phyloP scores from a whole-genome alignment of 2,797 vertebrate genomes.

The Premnoplex brunnescens region DNA sequence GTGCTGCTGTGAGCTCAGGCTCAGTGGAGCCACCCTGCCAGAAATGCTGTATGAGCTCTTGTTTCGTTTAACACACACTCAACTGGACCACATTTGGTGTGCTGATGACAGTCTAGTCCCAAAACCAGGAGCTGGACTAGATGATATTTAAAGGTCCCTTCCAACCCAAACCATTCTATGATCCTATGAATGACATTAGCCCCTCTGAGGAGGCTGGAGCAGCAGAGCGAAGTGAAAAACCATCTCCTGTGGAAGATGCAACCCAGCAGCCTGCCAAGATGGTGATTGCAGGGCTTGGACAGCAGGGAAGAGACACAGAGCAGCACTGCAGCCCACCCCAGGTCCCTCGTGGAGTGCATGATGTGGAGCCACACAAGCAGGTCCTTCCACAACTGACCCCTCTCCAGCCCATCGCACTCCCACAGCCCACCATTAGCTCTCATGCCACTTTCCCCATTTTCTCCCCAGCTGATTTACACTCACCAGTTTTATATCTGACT shows the following conservation, averaged over 20 bases:
- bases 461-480: not conserved
- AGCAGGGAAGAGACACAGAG: not conserved
- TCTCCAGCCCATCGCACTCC: fast-evolving
- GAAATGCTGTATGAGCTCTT: fast-evolving
- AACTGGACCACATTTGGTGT: fast-evolving
- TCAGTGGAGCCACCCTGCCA: fast-evolving
- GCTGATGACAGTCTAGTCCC: too few relatives aligned
- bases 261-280: not conserved
- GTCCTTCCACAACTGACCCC: not conserved
- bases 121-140: not conserved
- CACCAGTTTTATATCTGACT: not conserved
- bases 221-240: not conserved
- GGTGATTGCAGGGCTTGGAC: fast-evolving
- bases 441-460: not conserved
- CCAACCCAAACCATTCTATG: not conserved
- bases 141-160: not conserved
- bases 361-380: too few relatives aligned
- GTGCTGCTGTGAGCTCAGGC: not conserved
- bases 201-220: not conserved
- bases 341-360: fast-evolving
- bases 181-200: not conserved
- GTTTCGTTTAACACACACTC: fast-evolving
- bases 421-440: fast-evolving
- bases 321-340: not conserved
- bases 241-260: not conserved